These are phyloP conservation scores for Heteronetta atricapilla DNA, from an alignment of 2,113 vertebrate genomes.

Conservation along the genomic window DNA sequence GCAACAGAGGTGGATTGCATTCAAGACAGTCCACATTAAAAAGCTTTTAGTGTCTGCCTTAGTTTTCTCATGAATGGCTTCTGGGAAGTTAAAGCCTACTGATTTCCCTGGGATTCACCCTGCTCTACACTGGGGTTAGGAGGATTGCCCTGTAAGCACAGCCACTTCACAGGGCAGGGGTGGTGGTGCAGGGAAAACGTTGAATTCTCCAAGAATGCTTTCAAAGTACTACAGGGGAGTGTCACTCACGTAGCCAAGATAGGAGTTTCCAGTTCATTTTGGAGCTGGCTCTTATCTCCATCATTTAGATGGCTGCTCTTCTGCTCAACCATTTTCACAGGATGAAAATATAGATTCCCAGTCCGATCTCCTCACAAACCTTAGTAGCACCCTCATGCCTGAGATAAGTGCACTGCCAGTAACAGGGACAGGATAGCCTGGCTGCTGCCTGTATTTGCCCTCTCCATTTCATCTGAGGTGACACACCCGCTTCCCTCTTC, in stretches of 20 bases:
- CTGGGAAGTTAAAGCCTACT: background rate
- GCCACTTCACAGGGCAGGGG: fast-evolving
- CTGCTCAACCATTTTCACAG: background rate
- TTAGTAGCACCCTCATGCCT: background rate
- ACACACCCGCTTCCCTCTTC: background rate
- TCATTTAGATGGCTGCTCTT: background rate
- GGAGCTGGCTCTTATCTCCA: background rate
- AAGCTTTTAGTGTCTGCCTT: background rate
- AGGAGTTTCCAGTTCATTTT: background rate
- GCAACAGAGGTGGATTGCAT: background rate
- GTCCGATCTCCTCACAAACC: background rate
- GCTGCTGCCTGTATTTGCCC: background rate
- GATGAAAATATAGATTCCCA: background rate
- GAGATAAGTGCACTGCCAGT: background rate
- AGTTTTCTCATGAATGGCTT: background rate
- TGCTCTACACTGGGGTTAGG: background rate
- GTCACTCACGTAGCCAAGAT: background rate
- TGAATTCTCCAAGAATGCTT: background rate
- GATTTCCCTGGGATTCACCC: background rate
- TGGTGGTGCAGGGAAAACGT: background rate
- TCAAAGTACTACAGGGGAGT: background rate
- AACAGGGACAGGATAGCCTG: background rate
- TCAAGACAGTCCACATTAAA: background rate
- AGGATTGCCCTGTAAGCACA: background rate
- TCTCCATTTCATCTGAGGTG: background rate